phyloP scores from a whole-genome alignment of 30 jellyfish, hydroid and myxozoan species.

The Cassiopea xamachana region DNA sequence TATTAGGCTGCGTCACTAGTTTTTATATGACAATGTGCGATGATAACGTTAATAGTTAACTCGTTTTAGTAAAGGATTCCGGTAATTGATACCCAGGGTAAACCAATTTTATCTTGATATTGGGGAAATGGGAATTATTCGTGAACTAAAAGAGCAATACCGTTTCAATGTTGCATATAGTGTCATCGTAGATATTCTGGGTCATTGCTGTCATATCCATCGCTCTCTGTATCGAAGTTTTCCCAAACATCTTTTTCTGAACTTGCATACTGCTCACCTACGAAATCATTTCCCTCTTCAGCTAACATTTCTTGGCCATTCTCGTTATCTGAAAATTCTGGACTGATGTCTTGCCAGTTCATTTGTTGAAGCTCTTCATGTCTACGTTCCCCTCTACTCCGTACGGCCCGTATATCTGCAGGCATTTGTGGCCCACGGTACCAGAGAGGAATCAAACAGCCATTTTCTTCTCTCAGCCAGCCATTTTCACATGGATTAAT shows the following conservation, averaged over 20 bases:
- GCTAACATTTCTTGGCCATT: slow-evolving; percentile 36
- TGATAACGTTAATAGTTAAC: slow-evolving; percentile 23
- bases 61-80: background rate
- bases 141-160: background rate
- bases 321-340: slow-evolving; percentile 32
- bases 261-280: slow-evolving; percentile 58
- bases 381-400: slow-evolving; percentile 46
- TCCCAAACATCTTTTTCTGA: slow-evolving; percentile 72
- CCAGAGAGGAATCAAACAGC: slow-evolving; percentile 65
- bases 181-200: slow-evolving; percentile 68
- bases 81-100: slow-evolving; percentile 9
- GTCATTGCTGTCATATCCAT: slow-evolving; percentile 78
- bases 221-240: slow-evolving; percentile 61
- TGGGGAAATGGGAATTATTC: background rate
- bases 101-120: background rate
- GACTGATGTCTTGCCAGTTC: slow-evolving; percentile 27
- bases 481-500: slow-evolving; percentile 57
- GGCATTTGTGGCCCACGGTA: slow-evolving; percentile 71
- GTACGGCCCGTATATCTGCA: slow-evolving; percentile 55
- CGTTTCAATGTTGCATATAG: background rate
- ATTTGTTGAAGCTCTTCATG: slow-evolving; percentile 33
- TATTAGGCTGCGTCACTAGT: slow-evolving; percentile 13
- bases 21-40: slow-evolving; percentile 19
- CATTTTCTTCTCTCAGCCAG: slow-evolving; percentile 11
- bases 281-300: slow-evolving; percentile 52